phyloP scores from a whole-genome alignment of 2,113 vertebrate species.

The Zapornia atra region DNA sequence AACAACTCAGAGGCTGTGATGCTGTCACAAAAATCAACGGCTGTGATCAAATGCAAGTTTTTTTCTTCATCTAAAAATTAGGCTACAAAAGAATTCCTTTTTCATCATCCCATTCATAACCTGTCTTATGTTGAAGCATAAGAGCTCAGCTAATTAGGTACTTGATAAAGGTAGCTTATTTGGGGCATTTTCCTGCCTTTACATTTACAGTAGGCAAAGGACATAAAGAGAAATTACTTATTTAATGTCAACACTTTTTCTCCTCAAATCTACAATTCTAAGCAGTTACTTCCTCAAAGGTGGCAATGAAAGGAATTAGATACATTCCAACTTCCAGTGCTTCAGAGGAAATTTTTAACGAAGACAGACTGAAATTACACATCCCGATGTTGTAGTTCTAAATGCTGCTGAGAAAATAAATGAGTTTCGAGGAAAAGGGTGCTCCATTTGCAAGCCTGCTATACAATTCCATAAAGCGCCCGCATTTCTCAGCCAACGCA shows the following conservation, averaged over 20 bases:
- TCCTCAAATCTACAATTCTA: slow-evolving; percentile 56
- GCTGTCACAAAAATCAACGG: slow-evolving; percentile 26
- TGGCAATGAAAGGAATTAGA: neutral
- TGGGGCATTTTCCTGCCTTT: slow-evolving; percentile 49
- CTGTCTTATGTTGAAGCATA: slow-evolving; percentile 55
- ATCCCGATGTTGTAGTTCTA: neutral
- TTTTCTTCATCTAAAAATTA: slow-evolving; percentile 49
- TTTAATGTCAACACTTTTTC: neutral
- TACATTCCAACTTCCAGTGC: neutral
- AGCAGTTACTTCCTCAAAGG: slow-evolving; percentile 39
- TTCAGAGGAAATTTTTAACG: neutral
- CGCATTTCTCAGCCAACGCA: neutral
- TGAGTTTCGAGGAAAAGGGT: neutral
- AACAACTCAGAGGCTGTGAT: slow-evolving; percentile 37
- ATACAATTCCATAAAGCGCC: neutral
- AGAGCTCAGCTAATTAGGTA: slow-evolving; percentile 62
- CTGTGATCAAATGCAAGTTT: slow-evolving; percentile 44
- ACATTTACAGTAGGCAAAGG: neutral
- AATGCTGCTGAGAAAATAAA: neutral
- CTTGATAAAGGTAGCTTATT: slow-evolving; percentile 61
- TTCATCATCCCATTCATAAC: slow-evolving; percentile 65
- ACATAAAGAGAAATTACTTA: slow-evolving; percentile 51
- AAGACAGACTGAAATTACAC: neutral
- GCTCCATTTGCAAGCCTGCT: neutral
- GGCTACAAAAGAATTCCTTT: slow-evolving; percentile 53